Conservation (phyloP, 2,888 invertebrate species). For the Mechanitis messenoides region DNA sequence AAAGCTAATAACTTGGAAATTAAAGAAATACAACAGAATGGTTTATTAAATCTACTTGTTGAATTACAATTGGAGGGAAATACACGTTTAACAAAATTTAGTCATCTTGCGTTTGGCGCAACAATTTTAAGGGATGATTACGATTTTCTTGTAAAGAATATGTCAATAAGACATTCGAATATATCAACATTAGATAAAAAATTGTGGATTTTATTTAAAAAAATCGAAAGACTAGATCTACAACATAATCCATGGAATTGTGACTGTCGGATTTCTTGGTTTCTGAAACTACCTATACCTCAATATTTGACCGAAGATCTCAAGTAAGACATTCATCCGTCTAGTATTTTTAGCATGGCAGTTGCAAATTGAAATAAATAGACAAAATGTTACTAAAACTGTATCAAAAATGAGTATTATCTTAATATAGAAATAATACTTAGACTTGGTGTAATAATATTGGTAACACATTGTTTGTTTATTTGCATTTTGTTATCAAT, state of each 20-base stretch:
- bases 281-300: conserved; percentile 55
- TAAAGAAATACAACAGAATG: conserved; percentile 66
- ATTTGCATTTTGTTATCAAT: no score
- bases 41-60: conserved; percentile 72
- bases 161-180: conserved; percentile 63
- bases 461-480: no score
- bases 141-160: conserved; percentile 54
- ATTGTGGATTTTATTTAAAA: conserved; percentile 61
- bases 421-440: no score
- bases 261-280: conserved; percentile 76
- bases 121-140: conserved; percentile 50
- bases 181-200: conserved; percentile 52
- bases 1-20: conserved; percentile 76
- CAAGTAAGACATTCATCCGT: conserved; percentile 40
- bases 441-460: no score
- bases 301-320: conserved; percentile 55
- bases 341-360: no score
- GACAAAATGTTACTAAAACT: no score
- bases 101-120: conserved; percentile 53
- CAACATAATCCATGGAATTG: conserved; percentile 80
- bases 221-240: conserved; percentile 64
- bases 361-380: no score
- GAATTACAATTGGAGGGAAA: conserved; percentile 73
- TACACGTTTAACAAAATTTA: conserved; percentile 65
- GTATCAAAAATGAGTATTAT: no score